Percentiles rank a stretch among this genome's conserved stretches.
phyloP scores from a whole-genome alignment of 2,797 vertebrate genomes.

The Syngnathus rostellatus region DNA sequence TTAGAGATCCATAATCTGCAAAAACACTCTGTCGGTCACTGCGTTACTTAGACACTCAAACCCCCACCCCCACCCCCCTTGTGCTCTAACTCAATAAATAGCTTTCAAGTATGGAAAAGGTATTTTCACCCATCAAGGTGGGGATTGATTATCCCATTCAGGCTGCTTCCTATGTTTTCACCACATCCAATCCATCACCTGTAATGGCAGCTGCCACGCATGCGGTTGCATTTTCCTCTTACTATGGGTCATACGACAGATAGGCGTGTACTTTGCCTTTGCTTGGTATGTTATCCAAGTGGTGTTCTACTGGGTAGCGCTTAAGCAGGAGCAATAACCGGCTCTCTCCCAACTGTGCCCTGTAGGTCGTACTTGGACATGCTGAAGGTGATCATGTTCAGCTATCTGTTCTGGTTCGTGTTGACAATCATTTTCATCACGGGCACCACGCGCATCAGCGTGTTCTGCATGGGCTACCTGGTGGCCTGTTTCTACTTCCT shows the following conservation, averaged over 20 bases:
- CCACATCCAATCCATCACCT: conserved; percentile 14
- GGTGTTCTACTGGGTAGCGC: neutral
- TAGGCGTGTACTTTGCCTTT: neutral
- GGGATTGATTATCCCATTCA: conserved; percentile 25
- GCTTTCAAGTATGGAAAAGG: conserved; percentile 75
- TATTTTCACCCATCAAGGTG: conserved; percentile 63
- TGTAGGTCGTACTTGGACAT: conserved; percentile 95
- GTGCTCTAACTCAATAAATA: conserved; percentile 75
- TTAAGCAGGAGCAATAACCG: too few relatives aligned
- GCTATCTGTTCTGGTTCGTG: conserved; percentile 99
- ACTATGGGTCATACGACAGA: neutral
- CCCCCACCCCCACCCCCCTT: conserved; percentile 37
- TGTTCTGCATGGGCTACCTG: conserved; percentile 99
- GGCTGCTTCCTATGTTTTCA: conserved; percentile 33
- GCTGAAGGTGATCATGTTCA: conserved; percentile 96
- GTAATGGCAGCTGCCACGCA: conserved; percentile 5
- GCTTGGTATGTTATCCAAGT: neutral
- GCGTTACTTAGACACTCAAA: conserved; percentile 51
- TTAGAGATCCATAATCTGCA: conserved; percentile 66
- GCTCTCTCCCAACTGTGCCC: conserved; percentile 10
- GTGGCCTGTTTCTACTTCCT: conserved; percentile 99
- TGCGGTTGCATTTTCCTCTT: neutral
- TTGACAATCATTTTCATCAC: conserved; percentile 99
- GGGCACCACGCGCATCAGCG: conserved; percentile 93
- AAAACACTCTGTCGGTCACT: conserved; percentile 68